Percentiles rank a stretch among this genome's conserved stretches.
phyloP scores from a whole-genome alignment of 2,888 invertebrate species.

The Cordilura impudica region DNA sequence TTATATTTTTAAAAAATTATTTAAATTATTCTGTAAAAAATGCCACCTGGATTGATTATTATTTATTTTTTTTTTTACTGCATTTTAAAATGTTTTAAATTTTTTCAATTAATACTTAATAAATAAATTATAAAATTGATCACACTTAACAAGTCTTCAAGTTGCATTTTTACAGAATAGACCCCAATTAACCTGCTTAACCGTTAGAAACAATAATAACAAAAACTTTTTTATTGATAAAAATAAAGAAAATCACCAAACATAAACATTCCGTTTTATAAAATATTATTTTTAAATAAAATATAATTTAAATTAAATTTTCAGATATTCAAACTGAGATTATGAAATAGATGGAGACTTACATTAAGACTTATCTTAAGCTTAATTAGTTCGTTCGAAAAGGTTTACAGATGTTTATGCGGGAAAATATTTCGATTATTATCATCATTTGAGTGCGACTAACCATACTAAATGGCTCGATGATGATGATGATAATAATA shows the following conservation, averaged over 20 bases:
- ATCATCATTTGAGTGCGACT: constrained; percentile 4
- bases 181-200: constrained; percentile 44
- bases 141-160: constrained; percentile 45
- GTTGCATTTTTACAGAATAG: constrained; percentile 51
- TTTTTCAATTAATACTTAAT: constrained; percentile 8
- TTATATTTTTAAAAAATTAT: constrained; percentile 27
- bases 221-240: neutral
- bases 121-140: constrained; percentile 53
- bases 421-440: neutral
- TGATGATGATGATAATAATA: constrained; percentile 11
- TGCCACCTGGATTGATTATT: constrained; percentile 27
- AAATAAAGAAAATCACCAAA: neutral
- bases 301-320: neutral
- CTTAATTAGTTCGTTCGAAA: constrained; percentile 68
- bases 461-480: neutral
- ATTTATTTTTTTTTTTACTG: neutral
- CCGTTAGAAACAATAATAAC: constrained; percentile 14
- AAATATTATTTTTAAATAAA: constrained; percentile 6
- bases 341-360: constrained; percentile 60
- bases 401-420: neutral
- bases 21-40: constrained; percentile 27
- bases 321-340: constrained; percentile 16
- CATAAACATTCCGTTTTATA: constrained; percentile 14
- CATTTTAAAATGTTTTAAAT: constrained; percentile 33
- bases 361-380: constrained; percentile 65